Percentiles rank a stretch among this genome's conserved stretches.
phyloP scores from a whole-genome alignment of 2,888 invertebrate genomes.

The Callosobruchus maculatus region DNA sequence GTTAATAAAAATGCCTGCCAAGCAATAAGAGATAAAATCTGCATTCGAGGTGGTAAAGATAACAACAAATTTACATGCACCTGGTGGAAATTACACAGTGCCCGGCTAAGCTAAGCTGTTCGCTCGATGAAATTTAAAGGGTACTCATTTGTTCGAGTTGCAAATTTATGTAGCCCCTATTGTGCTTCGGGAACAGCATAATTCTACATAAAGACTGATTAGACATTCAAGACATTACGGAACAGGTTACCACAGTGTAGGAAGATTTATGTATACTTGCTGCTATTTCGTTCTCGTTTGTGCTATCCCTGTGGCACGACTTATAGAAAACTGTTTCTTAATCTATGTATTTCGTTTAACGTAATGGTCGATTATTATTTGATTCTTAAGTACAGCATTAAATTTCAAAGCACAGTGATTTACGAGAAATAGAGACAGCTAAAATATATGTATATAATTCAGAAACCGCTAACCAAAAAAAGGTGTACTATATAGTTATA shows the following conservation, averaged over 20 bases:
- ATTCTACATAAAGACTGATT: neutral
- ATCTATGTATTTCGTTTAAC: too few species aligned
- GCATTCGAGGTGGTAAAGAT: neutral
- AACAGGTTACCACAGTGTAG: neutral
- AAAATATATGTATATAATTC: too few species aligned
- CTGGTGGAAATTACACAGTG: slow-evolving; percentile 7
- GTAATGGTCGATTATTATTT: too few species aligned
- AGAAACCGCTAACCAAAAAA: too few species aligned
- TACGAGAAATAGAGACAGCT: too few species aligned
- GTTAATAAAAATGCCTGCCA: neutral
- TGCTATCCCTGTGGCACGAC: too few species aligned
- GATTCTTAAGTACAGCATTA: too few species aligned
- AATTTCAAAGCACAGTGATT: too few species aligned
- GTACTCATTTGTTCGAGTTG: slow-evolving; percentile 10
- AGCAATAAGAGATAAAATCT: slow-evolving; percentile 3
- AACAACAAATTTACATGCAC: slow-evolving; percentile 9
- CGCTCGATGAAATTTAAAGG: slow-evolving; percentile 5
- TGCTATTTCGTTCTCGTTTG: neutral
- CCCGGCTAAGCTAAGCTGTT: slow-evolving; percentile 3
- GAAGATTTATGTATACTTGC: neutral
- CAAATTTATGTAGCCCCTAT: slow-evolving; percentile 2
- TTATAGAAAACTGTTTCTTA: too few species aligned
- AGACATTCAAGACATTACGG: neutral
- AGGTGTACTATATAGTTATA: too few species aligned
- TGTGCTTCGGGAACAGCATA: slow-evolving; percentile 3